Conservation (phyloP, 1,140 invertebrate species). For the Solenopsis invicta region DNA sequence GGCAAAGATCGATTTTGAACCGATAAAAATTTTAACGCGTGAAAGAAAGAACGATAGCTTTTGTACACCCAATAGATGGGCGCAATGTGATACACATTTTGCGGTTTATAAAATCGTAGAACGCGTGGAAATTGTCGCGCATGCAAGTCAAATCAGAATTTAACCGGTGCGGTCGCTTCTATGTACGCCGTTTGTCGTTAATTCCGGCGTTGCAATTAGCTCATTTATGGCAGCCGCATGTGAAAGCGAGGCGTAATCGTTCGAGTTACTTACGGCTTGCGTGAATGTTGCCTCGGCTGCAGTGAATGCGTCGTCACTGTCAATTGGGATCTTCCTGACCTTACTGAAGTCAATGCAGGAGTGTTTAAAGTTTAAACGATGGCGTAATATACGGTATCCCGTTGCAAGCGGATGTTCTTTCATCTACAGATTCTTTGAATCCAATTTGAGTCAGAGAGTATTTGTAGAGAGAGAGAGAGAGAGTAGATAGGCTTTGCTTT, state of each 20-base stretch:
- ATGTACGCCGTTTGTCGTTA: conserved; percentile 53
- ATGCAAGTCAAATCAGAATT: conserved; percentile 55
- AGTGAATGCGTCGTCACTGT: conserved; percentile 46
- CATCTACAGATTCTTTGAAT: conserved; percentile 49
- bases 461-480: not conserved
- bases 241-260: conserved; percentile 53
- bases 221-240: conserved; percentile 40
- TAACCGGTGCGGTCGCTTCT: conserved; percentile 42
- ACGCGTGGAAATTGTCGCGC: conserved; percentile 31
- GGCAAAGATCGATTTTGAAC: not conserved
- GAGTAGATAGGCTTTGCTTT: conserved; percentile 8
- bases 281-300: conserved; percentile 16
- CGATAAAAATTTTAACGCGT: not conserved
- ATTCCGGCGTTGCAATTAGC: conserved; percentile 50
- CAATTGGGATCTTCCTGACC: conserved; percentile 61
- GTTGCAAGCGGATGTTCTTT: conserved; percentile 39
- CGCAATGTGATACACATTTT: conserved; percentile 7
- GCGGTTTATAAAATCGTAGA: conserved; percentile 43
- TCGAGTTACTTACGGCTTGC: conserved; percentile 26
- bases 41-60: not conserved
- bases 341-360: conserved; percentile 50
- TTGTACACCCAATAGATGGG: not conserved
- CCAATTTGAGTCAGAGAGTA: not conserved
- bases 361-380: conserved; percentile 47
- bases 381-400: conserved; percentile 7